Evolutionary conservation across 2,888 invertebrate species (phyloP), one percentile per base, ranked within the genome.

Genomic region (Nebria brevicollis): DNA sequence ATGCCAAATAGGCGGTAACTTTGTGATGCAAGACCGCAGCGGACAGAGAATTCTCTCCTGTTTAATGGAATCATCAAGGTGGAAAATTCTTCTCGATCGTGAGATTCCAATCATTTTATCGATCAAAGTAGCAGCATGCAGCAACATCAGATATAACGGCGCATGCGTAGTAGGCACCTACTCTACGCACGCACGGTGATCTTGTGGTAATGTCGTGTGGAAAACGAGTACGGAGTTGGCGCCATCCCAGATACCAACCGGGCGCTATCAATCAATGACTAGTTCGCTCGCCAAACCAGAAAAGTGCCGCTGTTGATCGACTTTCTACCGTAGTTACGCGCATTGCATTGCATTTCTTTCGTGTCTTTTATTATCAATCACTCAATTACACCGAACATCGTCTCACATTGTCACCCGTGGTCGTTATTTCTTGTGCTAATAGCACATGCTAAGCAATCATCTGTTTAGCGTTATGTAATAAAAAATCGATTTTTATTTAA

Each of bases 241-340:
- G 78, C 78, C 78, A 78, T 66, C 34, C 73, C 78, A 78, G 54
- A 54, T 78, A 78, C 74, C 73, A 25, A 34, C 41, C 13, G 66
- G 25, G n/a, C 66, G 73, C 74, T 54, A 78, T 78, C 78, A 78
- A 78, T 78, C 78, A 78, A 11, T 20, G 25, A 4, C 34, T 13
- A 66, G 66, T 25, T 25, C 13, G 15, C 34, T 25, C 26, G 25
- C 25, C 20, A 4, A 5, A 34, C 70, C 68, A 66, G 64, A 66
- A 66, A 65, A 73, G 65, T 74, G 41, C 20, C n/a, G n/a, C 15
- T 43, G 7, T 8, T 41, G 78, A 43, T 77, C 78, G 74, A 78
- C 78, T 78, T 78, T 78, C 78, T 78, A 77, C 77, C 77, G 72
- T 34, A 65, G 72, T 77, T 77, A 73, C 41, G 73, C 78, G 34